phyloP scores from a whole-genome alignment of 2,113 vertebrate genomes.

The Typhlomys cinereus region DNA sequence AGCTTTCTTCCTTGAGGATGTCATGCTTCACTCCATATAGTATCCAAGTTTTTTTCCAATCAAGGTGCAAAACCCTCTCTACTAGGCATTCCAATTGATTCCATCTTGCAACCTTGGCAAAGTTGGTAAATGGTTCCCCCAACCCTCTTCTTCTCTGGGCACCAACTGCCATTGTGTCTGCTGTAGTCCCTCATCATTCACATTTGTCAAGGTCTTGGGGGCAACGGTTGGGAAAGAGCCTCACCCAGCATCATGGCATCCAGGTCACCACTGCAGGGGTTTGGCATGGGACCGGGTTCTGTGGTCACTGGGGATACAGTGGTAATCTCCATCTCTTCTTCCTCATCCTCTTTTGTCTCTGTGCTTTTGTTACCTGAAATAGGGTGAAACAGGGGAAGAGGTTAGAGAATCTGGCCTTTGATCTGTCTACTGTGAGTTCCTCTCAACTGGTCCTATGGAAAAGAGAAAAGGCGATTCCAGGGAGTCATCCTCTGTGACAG shows the following conservation, averaged over 20 bases:
- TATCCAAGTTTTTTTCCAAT: conserved; percentile 11
- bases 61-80: neutral
- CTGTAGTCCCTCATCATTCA: neutral
- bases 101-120: conserved; percentile 10
- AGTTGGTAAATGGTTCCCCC: neutral
- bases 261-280: conserved; percentile 90
- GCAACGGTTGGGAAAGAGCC: neutral
- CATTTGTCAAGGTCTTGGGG: conserved; percentile 1
- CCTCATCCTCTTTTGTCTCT: conserved; percentile 42
- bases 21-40: neutral
- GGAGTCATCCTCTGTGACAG: neutral
- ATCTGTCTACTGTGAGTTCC: neutral
- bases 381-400: neutral
- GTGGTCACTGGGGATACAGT: conserved; percentile 50
- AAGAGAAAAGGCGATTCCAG: neutral
- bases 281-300: conserved; percentile 76
- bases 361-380: conserved; percentile 67
- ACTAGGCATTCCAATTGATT: neutral
- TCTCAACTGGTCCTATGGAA: neutral
- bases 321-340: neutral
- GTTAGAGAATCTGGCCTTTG: neutral
- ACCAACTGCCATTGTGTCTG: neutral
- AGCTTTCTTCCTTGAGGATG: neutral
- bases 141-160: neutral
- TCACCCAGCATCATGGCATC: conserved; percentile 92